These are phyloP conservation scores for Puffinus mauretanicus DNA, from an alignment of 2,113 vertebrate species.

Conservation along the genomic window DNA sequence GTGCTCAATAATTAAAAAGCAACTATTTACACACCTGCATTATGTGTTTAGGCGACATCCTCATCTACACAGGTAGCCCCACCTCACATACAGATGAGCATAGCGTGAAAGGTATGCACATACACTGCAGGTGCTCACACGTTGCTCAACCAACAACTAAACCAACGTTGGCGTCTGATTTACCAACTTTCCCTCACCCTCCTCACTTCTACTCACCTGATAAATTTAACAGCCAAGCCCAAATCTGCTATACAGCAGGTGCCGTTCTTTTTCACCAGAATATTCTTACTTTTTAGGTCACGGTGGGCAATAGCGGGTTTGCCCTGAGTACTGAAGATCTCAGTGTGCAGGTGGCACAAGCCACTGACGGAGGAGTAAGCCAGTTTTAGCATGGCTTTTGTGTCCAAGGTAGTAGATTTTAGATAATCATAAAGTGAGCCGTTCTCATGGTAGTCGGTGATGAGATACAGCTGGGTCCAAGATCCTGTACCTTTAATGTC, in stretches of 20 bases:
- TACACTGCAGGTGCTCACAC: too few species aligned
- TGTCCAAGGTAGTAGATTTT: slow-evolving; percentile 92
- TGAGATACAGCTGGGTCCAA: slow-evolving; percentile 96
- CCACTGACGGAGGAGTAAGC: slow-evolving; percentile 92
- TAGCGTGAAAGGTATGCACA: background rate
- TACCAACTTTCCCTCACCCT: background rate
- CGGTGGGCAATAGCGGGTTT: slow-evolving; percentile 96
- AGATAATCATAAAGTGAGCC: slow-evolving; percentile 96
- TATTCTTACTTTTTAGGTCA: slow-evolving; percentile 97
- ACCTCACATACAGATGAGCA: background rate
- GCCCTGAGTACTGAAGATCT: slow-evolving; percentile 96
- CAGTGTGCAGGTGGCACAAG: slow-evolving; percentile 93
- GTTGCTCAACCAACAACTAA: background rate
- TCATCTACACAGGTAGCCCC: background rate
- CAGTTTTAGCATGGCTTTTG: slow-evolving; percentile 88
- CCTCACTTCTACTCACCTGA: slow-evolving; percentile 80
- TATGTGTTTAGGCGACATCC: background rate
- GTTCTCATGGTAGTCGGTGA: slow-evolving; percentile 96
- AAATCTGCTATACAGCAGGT: slow-evolving; percentile 95
- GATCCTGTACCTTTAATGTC: slow-evolving; percentile 98
- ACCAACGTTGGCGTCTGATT: background rate
- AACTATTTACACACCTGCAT: background rate
- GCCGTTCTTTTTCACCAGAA: slow-evolving; percentile 95
- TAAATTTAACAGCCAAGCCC: slow-evolving; percentile 95
- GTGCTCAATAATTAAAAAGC: background rate